phyloP scores from a whole-genome alignment of 2,113 vertebrate genomes.

The Tupaia chinensis region DNA sequence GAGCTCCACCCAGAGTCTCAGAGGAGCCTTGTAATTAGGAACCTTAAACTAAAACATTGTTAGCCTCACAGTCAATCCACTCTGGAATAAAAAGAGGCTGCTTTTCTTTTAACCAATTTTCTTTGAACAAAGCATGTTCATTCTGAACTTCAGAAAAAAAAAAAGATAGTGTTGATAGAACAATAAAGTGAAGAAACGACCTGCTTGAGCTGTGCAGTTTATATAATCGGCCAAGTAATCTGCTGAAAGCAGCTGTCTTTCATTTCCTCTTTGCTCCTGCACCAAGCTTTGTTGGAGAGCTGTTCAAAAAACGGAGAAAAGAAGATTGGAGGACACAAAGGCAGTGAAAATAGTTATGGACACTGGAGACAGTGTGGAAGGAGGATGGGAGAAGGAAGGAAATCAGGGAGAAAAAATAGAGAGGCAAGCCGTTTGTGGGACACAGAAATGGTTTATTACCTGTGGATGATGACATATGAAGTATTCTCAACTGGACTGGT shows the following conservation, averaged over 20 bases:
- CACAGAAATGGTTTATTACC: no score
- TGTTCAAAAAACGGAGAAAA: not conserved
- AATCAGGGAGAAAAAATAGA: no score
- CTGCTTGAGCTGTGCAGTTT: not conserved
- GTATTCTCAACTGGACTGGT: no score
- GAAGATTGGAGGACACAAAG: no score
- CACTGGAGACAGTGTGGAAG: no score
- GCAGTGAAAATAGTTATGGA: no score
- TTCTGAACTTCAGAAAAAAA: not conserved
- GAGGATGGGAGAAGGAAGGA: no score
- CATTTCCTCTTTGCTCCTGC: not conserved
- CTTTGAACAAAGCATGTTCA: slow-evolving; percentile 14
- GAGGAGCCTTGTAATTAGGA: not conserved
- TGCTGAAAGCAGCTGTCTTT: not conserved
- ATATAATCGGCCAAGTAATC: not conserved
- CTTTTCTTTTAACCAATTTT: no score
- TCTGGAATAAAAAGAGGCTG: not conserved
- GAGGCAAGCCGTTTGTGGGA: no score
- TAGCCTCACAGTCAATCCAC: not conserved
- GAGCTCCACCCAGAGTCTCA: not conserved
- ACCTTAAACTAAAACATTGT: not conserved
- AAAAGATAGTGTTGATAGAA: not conserved
- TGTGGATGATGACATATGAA: no score
- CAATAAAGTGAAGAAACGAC: not conserved
- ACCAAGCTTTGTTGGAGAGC: not conserved